Evolutionary conservation across 2,888 invertebrate species (phyloP), one percentile per base, ranked within the genome.

Genomic region (Latrodectus hesperus): DNA sequence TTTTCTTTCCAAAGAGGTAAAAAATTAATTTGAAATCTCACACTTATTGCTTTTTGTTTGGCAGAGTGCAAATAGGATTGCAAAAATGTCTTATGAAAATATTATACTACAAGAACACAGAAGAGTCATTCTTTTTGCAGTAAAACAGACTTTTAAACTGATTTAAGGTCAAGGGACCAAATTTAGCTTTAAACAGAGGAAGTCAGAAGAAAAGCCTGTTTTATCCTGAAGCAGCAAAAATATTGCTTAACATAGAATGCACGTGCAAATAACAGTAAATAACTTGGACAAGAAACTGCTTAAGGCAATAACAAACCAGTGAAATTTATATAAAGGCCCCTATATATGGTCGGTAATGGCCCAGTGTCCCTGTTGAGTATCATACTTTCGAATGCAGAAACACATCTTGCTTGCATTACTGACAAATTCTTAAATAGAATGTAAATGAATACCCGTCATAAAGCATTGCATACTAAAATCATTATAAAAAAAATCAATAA

Each of bases 31-130:
- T 73, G 17, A 51, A 67, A 81, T 65, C 68, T 87, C 55, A 82
- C 76, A 81, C 72, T 87, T 87, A 87, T 87, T 87, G 86, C 86
- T 87, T 86, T 38, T 80, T 76, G 76, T 87, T 87, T 87, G 86
- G 86, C 81, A 81, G 76, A 87, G 86, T 87, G 86, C 86, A 87
- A 87, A 87, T 81, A 68, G 80, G 81, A 72, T 87, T 87, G 86
- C 86, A 87, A 87, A 87, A 81, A 60, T 60, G 74, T 68, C 76
- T 71, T 87, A 87, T 73, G 86, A 87, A 87, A 87, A 87, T 87
- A 87, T 82, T 38, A 81, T 60, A 67, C 86, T 87, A 87, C 86
- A 81, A 87, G 77, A 87, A 87, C 81, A 82, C 72, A 87, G 72
- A 87, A 82, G 65, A 77, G 70, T 80, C 67, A 75, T 73, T 52